Conservation (phyloP, 2,888 invertebrate species). For the Drosophila subsilvestris region DNA sequence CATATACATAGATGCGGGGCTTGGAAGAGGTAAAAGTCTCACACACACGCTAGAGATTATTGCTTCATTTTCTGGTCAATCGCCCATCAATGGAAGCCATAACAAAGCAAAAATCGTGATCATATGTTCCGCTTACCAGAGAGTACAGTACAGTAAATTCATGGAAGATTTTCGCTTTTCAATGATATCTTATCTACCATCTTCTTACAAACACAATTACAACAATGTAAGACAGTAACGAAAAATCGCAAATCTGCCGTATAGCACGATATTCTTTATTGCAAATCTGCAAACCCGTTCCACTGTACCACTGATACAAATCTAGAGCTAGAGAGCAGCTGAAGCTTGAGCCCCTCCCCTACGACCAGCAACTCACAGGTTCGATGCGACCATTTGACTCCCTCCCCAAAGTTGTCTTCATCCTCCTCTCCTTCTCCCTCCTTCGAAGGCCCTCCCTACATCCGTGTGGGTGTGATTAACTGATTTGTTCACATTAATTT, state of each 20-base stretch:
- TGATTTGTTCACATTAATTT: conserved; percentile 83
- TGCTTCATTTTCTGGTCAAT: conserved; percentile 73
- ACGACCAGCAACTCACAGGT: conserved; percentile 26
- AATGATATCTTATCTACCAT: conserved; percentile 32
- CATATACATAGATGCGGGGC: neutral
- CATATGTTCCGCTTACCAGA: conserved; percentile 59
- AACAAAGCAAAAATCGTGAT: conserved; percentile 63
- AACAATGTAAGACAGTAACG: conserved; percentile 65
- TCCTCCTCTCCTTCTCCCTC: conserved; percentile 1
- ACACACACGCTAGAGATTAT: conserved; percentile 53
- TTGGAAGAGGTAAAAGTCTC: neutral
- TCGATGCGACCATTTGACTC: conserved; percentile 24
- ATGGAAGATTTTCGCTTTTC: conserved; percentile 8
- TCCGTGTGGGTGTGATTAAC: conserved; percentile 83
- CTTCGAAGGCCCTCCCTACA: conserved; percentile 12
- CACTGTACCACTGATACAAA: conserved; percentile 72
- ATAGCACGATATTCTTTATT: conserved; percentile 81
- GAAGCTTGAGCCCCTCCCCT: conserved; percentile 18
- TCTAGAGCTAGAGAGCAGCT: conserved; percentile 57
- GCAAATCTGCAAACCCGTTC: conserved; percentile 73
- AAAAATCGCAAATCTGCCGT: conserved; percentile 77
- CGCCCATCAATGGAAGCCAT: conserved; percentile 26
- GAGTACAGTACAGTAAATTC: conserved; percentile 2
- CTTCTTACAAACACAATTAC: conserved; percentile 38
- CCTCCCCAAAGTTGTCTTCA: neutral